These are phyloP conservation scores for Erethizon dorsatum DNA, from an alignment of 2,797 vertebrate species.

Conservation along the genomic window DNA sequence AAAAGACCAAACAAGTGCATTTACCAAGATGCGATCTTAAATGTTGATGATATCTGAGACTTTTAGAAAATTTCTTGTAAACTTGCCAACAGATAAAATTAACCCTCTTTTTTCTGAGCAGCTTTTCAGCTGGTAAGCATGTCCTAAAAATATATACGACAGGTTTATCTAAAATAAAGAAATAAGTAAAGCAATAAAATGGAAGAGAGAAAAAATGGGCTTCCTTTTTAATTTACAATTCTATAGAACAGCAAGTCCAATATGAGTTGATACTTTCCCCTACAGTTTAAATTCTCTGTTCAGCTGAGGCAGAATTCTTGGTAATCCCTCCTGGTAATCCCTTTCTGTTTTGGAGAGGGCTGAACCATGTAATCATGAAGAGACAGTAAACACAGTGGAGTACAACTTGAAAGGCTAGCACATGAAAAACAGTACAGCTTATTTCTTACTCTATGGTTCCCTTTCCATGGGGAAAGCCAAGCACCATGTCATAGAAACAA, in stretches of 20 bases:
- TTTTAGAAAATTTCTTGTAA: not conserved
- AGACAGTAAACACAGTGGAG: not conserved
- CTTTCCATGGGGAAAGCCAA: not conserved
- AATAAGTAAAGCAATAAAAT: not conserved
- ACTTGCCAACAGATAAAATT: not conserved
- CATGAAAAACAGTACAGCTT: fast-evolving
- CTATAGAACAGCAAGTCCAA: not conserved
- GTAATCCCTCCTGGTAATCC: not conserved
- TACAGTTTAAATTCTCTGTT: not conserved
- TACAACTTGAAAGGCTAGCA: not conserved
- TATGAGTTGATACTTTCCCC: not conserved
- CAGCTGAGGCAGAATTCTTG: not conserved
- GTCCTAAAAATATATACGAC: not conserved
- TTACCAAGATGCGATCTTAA: not conserved
- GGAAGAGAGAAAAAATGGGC: not conserved
- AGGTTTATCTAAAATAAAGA: not conserved
- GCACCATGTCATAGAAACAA: not conserved
- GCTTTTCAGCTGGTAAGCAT: not conserved
- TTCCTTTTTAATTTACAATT: constrained; percentile 6
- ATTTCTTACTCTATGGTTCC: not conserved
- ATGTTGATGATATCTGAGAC: not conserved
- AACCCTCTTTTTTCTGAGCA: not conserved
- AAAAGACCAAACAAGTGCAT: not conserved
- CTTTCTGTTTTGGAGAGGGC: fast-evolving
- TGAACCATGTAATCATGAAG: not conserved